A percentile compares a stretch with the other conserved stretches of the same genome.
These are phyloP conservation scores for Hipparchia sbordonii DNA, from an alignment of 2,888 invertebrate species.

Conservation along the genomic window DNA sequence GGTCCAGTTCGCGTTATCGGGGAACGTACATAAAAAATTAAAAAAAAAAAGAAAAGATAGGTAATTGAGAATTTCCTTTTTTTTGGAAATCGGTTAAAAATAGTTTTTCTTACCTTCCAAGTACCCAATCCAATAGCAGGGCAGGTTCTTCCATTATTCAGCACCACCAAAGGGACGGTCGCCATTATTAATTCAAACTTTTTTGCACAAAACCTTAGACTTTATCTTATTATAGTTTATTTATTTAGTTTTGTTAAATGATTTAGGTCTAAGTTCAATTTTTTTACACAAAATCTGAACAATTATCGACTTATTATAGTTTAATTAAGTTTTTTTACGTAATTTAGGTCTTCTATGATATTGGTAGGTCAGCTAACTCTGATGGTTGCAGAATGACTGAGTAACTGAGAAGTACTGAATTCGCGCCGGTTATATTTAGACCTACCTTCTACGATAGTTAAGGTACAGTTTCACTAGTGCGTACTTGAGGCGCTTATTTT, in stretches of 20 bases:
- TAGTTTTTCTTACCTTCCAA: conserved; percentile 80
- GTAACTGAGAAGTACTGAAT: too few relatives aligned
- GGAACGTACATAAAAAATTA: too few relatives aligned
- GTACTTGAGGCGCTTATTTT: background rate
- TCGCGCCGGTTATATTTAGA: conserved; percentile 20
- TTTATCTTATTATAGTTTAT: too few relatives aligned
- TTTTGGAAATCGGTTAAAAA: too few relatives aligned
- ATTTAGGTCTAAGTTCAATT: too few relatives aligned
- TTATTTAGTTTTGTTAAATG: too few relatives aligned
- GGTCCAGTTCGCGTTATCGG: too few relatives aligned
- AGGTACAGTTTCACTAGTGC: conserved; percentile 16
- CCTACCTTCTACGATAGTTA: conserved; percentile 2
- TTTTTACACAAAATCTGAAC: too few relatives aligned
- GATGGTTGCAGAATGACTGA: conserved; percentile 6
- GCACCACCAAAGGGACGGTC: conserved; percentile 65
- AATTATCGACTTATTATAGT: too few relatives aligned
- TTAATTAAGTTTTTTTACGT: too few relatives aligned
- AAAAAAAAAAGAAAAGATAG: too few relatives aligned
- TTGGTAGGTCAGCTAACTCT: background rate
- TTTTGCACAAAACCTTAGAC: background rate
- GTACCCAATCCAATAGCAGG: conserved; percentile 85
- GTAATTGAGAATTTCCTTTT: too few relatives aligned
- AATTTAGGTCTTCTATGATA: background rate
- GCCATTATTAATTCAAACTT: conserved; percentile 36
- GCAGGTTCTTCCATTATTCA: conserved; percentile 82